These are phyloP conservation scores for Laodelphax striatellus DNA, from an alignment of 1,140 invertebrate genomes.

Conservation along the genomic window DNA sequence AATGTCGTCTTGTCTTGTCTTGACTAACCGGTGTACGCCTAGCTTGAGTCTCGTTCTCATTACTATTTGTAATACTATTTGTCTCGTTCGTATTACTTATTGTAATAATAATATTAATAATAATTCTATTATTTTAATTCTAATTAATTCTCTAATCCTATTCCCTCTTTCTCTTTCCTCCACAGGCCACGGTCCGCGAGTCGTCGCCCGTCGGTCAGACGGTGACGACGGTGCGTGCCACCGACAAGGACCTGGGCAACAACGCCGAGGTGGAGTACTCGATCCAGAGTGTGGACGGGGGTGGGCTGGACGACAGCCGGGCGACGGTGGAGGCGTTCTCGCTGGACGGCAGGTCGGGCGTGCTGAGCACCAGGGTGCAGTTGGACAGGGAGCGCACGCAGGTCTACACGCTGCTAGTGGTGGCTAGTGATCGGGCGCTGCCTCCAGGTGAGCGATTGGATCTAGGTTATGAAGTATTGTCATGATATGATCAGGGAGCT, in stretches of 20 bases:
- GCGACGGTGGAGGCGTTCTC: slow-evolving; percentile 41
- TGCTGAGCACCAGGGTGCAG: slow-evolving; percentile 66
- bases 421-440: slow-evolving; percentile 71
- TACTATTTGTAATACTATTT: too few species aligned
- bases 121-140: too few species aligned
- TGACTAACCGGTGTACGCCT: too few species aligned
- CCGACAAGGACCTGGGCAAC: slow-evolving; percentile 80
- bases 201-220: slow-evolving; percentile 78
- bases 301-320: slow-evolving; percentile 33
- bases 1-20: too few species aligned
- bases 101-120: too few species aligned
- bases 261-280: slow-evolving; percentile 81
- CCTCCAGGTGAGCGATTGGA: slow-evolving; percentile 37
- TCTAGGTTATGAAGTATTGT: too few species aligned
- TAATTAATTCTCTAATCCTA: too few species aligned
- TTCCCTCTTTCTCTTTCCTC: too few species aligned
- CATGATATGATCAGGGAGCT: too few species aligned
- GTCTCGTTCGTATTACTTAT: too few species aligned
- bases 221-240: slow-evolving; percentile 80
- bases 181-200: slow-evolving; percentile 62
- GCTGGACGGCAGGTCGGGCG: slow-evolving; percentile 70
- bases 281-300: slow-evolving; percentile 54
- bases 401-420: slow-evolving; percentile 73
- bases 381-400: slow-evolving; percentile 83
- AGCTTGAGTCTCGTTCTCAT: too few species aligned